Evolutionary conservation across 2,113 vertebrate genomes (phyloP).

Genomic region (Anoura caudifer): DNA sequence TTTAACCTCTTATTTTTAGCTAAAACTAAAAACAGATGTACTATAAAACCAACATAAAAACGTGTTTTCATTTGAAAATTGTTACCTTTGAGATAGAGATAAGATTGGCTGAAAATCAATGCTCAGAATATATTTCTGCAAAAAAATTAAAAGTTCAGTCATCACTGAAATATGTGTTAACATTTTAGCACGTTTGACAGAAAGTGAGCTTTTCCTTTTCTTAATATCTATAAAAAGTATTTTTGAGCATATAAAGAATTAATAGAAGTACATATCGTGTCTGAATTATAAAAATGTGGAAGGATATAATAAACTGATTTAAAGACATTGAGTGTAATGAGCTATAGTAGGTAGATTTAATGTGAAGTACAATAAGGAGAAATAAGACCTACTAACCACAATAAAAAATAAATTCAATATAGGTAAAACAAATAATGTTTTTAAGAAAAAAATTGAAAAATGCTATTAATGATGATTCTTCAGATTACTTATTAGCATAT

Average conservation of each 20-base stretch:
- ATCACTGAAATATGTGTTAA: slow-evolving; percentile 7
- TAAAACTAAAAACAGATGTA: slow-evolving; percentile 45
- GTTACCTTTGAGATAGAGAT: slow-evolving; percentile 44
- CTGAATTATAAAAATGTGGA: not conserved
- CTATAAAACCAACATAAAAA: not conserved
- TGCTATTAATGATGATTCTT: not conserved
- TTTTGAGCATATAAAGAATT: not conserved
- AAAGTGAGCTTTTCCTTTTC: not conserved
- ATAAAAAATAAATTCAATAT: not conserved
- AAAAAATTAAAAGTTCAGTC: slow-evolving; percentile 2
- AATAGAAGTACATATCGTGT: not conserved
- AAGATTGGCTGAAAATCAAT: slow-evolving; percentile 64
- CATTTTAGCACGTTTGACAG: slow-evolving; percentile 29
- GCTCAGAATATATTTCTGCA: not conserved
- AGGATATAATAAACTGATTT: not conserved
- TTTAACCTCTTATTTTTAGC: slow-evolving; percentile 28
- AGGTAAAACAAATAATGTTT: not conserved
- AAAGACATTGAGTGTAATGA: not conserved
- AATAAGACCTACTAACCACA: not conserved
- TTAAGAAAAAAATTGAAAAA: not conserved
- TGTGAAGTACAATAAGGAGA: not conserved
- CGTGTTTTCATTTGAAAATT: slow-evolving; percentile 12
- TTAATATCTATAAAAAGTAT: not conserved
- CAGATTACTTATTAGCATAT: not conserved
- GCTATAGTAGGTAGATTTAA: not conserved